phyloP scores from a whole-genome alignment of 2,888 invertebrate species.

The Allacma fusca region DNA sequence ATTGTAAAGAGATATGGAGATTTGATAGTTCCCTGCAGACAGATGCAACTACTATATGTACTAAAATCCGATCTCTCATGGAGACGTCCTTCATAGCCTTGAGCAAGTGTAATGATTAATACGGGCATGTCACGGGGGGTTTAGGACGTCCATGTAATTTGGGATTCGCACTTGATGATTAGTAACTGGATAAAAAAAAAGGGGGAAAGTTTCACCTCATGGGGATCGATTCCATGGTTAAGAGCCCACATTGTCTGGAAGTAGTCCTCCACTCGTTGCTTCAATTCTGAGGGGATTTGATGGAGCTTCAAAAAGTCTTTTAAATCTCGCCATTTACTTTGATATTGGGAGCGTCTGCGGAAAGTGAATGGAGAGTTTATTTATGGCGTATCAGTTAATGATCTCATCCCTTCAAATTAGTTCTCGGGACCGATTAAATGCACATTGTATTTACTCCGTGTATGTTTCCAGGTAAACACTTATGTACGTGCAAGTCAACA shows the following conservation, averaged over 20 bases:
- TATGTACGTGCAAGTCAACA: no score
- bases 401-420: not conserved
- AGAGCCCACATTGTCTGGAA: constrained; percentile 98
- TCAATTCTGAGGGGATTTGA: constrained; percentile 93
- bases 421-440: not conserved
- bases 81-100: no score
- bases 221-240: constrained; percentile 95
- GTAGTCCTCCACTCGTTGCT: constrained; percentile 95
- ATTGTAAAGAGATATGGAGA: no score
- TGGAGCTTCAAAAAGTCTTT: constrained; percentile 94
- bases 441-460: no score
- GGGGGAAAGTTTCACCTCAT: constrained; percentile 75
- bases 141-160: not conserved
- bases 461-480: no score
- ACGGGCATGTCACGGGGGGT: no score
- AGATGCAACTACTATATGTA: no score
- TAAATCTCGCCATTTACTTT: constrained; percentile 92
- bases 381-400: not conserved
- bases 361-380: not conserved
- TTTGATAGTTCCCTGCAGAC: no score
- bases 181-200: not conserved
- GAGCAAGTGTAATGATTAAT: no score
- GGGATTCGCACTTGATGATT: not conserved
- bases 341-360: constrained; percentile 88
- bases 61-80: no score